phyloP scores from a whole-genome alignment of 2,888 invertebrate species.

The Lochmaea capreae region DNA sequence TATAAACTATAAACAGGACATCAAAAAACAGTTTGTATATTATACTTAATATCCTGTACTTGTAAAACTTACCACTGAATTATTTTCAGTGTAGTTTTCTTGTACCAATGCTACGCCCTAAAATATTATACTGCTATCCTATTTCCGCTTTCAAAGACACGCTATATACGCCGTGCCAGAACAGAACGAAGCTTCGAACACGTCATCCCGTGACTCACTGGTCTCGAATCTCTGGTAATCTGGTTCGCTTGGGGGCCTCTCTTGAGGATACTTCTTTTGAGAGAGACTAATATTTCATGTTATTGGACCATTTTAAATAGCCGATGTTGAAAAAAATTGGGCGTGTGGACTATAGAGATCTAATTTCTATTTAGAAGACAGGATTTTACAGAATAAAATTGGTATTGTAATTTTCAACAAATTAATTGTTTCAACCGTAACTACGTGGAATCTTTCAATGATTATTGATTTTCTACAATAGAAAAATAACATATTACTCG shows the following conservation, averaged over 20 bases:
- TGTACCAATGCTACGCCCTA: slow-evolving; percentile 23
- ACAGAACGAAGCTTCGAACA: slow-evolving; percentile 10
- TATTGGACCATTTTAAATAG: slow-evolving; percentile 1
- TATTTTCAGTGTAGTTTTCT: slow-evolving; percentile 8
- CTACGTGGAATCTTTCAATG: too few species aligned
- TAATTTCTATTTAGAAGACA: neutral
- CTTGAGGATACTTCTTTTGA: slow-evolving; percentile 12
- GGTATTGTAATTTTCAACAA: too few species aligned
- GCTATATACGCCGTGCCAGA: slow-evolving; percentile 19
- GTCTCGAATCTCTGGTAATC: slow-evolving; percentile 30
- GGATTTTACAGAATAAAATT: too few species aligned
- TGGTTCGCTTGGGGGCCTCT: slow-evolving; percentile 26
- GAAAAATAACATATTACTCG: too few species aligned
- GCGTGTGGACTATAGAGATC: neutral
- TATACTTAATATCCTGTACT: neutral
- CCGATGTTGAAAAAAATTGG: neutral
- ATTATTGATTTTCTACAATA: too few species aligned
- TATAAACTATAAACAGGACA: too few species aligned
- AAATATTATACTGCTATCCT: slow-evolving; percentile 17
- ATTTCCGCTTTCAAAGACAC: slow-evolving; percentile 27
- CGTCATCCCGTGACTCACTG: slow-evolving; percentile 31
- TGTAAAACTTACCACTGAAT: neutral
- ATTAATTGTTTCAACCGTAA: too few species aligned
- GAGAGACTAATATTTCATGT: slow-evolving; percentile 6
- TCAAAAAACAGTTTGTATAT: too few species aligned